These are phyloP conservation scores for Zoanthus sansibaricus DNA, from an alignment of 92 coral and sea anemone genomes.

Conservation along the genomic window DNA sequence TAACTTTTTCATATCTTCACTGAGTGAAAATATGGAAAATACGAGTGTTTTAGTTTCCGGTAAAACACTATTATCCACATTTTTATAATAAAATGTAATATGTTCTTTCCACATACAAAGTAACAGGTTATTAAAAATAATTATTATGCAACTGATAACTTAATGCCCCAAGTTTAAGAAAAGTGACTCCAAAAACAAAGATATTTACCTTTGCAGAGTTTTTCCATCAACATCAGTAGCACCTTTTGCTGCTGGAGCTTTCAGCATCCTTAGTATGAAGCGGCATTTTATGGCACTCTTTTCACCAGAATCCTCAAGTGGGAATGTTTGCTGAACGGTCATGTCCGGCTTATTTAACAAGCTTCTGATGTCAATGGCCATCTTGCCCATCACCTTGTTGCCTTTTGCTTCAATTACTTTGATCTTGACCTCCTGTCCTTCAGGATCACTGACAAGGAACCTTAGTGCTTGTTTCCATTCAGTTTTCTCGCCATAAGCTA, in stretches of 20 bases:
- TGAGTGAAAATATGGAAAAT: no score
- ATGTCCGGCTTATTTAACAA: conserved; percentile 75
- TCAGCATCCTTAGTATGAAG: conserved; percentile 81
- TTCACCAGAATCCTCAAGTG: conserved; percentile 83
- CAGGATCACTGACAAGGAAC: conserved; percentile 82
- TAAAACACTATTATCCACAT: no score
- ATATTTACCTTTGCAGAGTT: conserved; percentile 25
- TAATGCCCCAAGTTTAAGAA: no score
- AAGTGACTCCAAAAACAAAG: neutral
- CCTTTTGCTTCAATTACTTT: conserved; percentile 93
- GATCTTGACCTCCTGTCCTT: conserved; percentile 75
- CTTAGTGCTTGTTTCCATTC: conserved; percentile 97
- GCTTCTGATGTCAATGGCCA: conserved; percentile 68
- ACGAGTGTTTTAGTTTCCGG: no score
- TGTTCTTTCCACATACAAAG: neutral
- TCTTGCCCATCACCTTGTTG: conserved; percentile 70
- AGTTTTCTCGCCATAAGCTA: conserved; percentile 77
- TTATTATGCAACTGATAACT: no score
- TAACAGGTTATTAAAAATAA: neutral
- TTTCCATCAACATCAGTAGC: neutral
- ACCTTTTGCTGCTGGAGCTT: conserved; percentile 61
- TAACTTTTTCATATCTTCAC: no score
- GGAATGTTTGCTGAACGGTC: conserved; percentile 72
- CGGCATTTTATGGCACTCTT: conserved; percentile 87
- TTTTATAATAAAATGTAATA: neutral